These are phyloP conservation scores for Platygyra sinensis DNA, from an alignment of 64 coral and sea anemone genomes.

Conservation along the genomic window DNA sequence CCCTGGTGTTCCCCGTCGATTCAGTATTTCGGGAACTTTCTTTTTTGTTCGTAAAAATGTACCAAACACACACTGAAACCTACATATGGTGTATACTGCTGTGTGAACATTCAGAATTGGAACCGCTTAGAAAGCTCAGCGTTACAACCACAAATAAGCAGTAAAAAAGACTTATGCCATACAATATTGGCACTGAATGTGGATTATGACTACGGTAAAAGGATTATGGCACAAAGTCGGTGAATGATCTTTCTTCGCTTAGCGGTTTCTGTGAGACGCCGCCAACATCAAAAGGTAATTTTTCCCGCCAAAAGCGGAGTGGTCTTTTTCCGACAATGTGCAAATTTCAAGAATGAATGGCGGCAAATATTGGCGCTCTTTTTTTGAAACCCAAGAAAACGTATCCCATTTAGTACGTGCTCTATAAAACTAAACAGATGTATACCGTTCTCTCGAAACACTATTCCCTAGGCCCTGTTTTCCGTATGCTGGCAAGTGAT, in stretches of 20 bases:
- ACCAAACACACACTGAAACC: not conserved
- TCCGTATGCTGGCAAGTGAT: too few relatives aligned
- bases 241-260: not conserved
- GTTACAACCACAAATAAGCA: not conserved
- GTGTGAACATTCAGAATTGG: not conserved
- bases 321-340: slow-evolving; percentile 38
- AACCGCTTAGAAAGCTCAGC: not conserved
- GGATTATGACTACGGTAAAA: not conserved
- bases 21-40: too few relatives aligned
- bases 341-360: slow-evolving; percentile 27
- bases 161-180: not conserved
- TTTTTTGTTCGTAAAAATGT: not conserved
- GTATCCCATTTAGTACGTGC: not conserved
- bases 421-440: not conserved
- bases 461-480: too few relatives aligned
- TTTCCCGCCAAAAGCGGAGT: slow-evolving; percentile 23
- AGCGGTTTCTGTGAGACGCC: not conserved
- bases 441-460: too few relatives aligned
- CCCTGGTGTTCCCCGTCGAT: not conserved
- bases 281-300: not conserved
- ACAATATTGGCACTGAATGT: not conserved
- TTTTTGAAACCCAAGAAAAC: not conserved
- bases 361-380: not conserved
- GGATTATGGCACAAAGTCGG: slow-evolving; percentile 8
- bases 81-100: too few relatives aligned